Conservation (phyloP, 1,140 invertebrate species). For the Formica exsecta region DNA sequence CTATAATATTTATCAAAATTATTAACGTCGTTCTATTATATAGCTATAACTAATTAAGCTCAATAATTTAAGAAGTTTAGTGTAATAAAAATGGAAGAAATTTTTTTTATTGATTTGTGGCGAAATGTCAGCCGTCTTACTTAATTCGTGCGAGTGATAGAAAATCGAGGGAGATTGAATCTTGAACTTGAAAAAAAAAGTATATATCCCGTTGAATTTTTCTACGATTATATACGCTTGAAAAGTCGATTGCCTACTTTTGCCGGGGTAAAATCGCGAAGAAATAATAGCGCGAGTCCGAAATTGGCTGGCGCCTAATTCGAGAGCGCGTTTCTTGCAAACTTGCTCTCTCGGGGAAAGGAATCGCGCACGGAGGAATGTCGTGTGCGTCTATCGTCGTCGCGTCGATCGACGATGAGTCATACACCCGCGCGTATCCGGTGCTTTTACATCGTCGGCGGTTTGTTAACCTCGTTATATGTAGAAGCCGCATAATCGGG, state of each 20-base stretch:
- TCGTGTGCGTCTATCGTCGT: conserved; percentile 44
- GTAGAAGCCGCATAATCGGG: neutral
- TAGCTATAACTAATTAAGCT: no score
- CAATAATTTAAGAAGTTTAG: no score
- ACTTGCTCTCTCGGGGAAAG: conserved; percentile 34
- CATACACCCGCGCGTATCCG: conserved; percentile 39
- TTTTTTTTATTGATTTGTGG: neutral
- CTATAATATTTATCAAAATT: no score
- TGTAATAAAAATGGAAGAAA: neutral
- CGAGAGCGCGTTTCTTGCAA: conserved; percentile 57
- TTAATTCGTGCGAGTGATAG: neutral
- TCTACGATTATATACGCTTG: no score
- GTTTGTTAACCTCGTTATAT: conserved; percentile 42
- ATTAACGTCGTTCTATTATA: neutral
- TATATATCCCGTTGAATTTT: no score
- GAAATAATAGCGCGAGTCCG: neutral
- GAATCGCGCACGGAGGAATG: conserved; percentile 50
- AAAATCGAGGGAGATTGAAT: no score
- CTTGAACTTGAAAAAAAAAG: no score
- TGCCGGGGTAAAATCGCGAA: neutral
- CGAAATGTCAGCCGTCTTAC: neutral
- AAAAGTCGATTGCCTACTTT: neutral
- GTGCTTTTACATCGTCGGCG: conserved; percentile 52
- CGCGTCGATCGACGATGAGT: conserved; percentile 23
- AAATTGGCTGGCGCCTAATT: conserved; percentile 63